Evolutionary conservation across 1,140 invertebrate genomes (phyloP).

Genomic region (Hylyphantes graminicola): DNA sequence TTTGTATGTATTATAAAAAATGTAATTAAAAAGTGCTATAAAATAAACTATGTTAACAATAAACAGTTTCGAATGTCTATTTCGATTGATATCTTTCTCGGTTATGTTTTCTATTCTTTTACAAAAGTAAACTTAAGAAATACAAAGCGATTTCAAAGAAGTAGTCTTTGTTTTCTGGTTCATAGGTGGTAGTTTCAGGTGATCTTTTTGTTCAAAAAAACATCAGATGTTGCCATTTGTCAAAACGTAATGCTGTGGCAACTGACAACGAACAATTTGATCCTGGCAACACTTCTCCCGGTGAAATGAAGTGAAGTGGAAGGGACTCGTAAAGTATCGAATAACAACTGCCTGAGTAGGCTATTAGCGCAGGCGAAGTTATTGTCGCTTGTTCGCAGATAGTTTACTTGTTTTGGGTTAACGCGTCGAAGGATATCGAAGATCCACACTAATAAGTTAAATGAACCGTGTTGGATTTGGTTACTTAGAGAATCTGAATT

Average conservation of each 20-base stretch:
- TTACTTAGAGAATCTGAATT: not conserved
- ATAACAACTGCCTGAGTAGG: slow-evolving; percentile 1
- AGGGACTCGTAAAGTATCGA: slow-evolving; percentile 18
- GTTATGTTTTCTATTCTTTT: too few species aligned
- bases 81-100: too few species aligned
- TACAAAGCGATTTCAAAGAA: too few species aligned
- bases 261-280: slow-evolving; percentile 26
- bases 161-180: too few species aligned
- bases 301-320: slow-evolving; percentile 6
- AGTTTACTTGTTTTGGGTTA: not conserved
- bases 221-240: slow-evolving; percentile 33
- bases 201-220: not conserved
- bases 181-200: too few species aligned
- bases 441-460: slow-evolving; percentile 18
- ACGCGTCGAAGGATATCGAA: slow-evolving; percentile 22
- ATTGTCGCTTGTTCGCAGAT: slow-evolving; percentile 28
- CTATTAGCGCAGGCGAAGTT: slow-evolving; percentile 18
- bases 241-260: slow-evolving; percentile 29
- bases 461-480: slow-evolving; percentile 28
- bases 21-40: too few species aligned
- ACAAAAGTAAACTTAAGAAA: too few species aligned
- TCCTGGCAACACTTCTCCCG: not conserved
- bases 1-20: too few species aligned
- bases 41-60: too few species aligned
- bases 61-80: too few species aligned